These are phyloP conservation scores for Neoscelio sp. DNA, from an alignment of 2,888 invertebrate species.

Conservation along the genomic window DNA sequence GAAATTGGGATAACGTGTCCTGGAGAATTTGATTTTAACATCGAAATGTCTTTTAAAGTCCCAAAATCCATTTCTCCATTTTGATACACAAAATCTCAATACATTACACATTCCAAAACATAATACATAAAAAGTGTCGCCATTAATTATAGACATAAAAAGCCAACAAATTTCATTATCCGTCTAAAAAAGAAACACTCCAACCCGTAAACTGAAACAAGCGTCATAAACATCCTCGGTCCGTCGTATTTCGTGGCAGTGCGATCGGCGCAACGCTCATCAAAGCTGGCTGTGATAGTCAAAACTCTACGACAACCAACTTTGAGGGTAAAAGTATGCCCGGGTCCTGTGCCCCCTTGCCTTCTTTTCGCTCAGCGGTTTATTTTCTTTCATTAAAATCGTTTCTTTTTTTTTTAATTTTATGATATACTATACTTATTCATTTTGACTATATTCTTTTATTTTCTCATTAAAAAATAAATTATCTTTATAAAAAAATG, in stretches of 20 bases:
- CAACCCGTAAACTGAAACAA: constrained; percentile 28
- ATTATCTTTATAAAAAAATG: no score
- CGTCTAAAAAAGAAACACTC: background rate
- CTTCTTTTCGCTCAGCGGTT: constrained; percentile 3
- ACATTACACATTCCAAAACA: background rate
- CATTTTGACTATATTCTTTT: no score
- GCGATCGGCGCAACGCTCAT: constrained; percentile 89
- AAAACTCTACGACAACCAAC: constrained; percentile 91
- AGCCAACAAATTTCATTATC: background rate
- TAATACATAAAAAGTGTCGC: constrained; percentile 4
- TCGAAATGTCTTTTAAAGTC: no score
- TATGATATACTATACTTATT: no score
- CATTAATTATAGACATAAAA: background rate
- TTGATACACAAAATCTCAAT: background rate
- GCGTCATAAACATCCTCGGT: constrained; percentile 57
- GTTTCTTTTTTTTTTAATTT: background rate
- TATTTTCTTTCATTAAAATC: background rate
- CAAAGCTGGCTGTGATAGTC: constrained; percentile 99
- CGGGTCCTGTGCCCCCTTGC: constrained; percentile 57
- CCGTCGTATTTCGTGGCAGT: constrained; percentile 34
- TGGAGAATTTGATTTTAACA: no score
- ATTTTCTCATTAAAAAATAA: no score
- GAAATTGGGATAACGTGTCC: no score
- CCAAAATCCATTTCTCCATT: no score
- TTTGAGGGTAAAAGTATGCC: constrained; percentile 89